Evolutionary conservation across 2,113 vertebrate genomes (phyloP).

Genomic region (Mesocricetus auratus): DNA sequence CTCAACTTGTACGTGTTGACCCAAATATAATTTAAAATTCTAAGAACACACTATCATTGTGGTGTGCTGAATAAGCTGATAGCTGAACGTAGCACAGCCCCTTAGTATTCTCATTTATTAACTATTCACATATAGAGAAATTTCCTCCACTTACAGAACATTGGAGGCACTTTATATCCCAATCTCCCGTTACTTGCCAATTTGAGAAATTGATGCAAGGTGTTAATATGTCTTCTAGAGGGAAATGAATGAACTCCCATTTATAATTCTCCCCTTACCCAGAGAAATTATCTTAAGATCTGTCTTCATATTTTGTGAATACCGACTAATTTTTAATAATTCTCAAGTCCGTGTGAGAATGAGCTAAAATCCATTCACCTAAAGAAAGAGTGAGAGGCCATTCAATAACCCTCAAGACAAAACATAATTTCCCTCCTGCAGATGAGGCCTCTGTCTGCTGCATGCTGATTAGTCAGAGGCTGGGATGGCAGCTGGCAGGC

Average conservation of each 20-base stretch:
- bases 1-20: constrained; percentile 53
- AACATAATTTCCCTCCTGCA: constrained; percentile 8
- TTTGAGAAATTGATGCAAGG: constrained; percentile 67
- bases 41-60: constrained; percentile 65
- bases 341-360: constrained; percentile 13
- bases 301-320: constrained; percentile 23
- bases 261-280: constrained; percentile 50
- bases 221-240: constrained; percentile 9
- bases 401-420: constrained; percentile 35
- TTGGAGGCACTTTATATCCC: constrained; percentile 28
- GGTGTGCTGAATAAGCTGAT: constrained; percentile 53
- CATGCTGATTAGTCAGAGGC: neutral
- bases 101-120: constrained; percentile 33
- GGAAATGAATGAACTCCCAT: constrained; percentile 38
- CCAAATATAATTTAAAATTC: constrained; percentile 57
- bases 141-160: constrained; percentile 62
- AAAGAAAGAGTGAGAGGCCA: neutral
- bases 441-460: constrained; percentile 3
- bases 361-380: constrained; percentile 61
- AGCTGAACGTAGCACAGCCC: constrained; percentile 57
- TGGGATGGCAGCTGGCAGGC: neutral
- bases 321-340: constrained; percentile 30
- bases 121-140: constrained; percentile 10
- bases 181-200: constrained; percentile 29
- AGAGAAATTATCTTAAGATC: constrained; percentile 66